Evolutionary conservation across 2,888 invertebrate species (phyloP).

Genomic region (Cerastoderma edule): DNA sequence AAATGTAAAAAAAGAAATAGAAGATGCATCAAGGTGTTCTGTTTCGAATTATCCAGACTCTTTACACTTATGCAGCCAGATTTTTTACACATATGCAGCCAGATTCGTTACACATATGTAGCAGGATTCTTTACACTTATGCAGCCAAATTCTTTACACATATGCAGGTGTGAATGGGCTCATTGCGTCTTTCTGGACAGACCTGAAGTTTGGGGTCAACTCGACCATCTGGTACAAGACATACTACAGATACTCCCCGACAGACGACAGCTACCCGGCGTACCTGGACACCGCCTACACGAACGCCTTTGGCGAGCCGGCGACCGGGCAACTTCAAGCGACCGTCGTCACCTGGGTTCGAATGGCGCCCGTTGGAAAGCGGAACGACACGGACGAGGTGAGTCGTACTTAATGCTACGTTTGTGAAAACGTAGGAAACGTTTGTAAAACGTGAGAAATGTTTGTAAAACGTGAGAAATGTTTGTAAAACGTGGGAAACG

Average conservation of each 20-base stretch:
- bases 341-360: constrained; percentile 44
- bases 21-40: not conserved
- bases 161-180: constrained; percentile 4
- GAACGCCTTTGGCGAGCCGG: not conserved
- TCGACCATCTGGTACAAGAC: constrained; percentile 38
- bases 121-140: too few species aligned
- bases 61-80: too few species aligned
- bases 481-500: too few species aligned
- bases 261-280: constrained; percentile 11
- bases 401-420: not conserved
- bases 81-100: too few species aligned
- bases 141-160: not conserved
- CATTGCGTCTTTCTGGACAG: constrained; percentile 46
- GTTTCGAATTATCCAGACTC: not conserved
- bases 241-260: constrained; percentile 35
- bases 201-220: constrained; percentile 17
- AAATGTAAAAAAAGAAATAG: not conserved
- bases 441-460: not conserved
- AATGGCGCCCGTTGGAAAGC: constrained; percentile 33
- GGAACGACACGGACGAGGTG: not conserved
- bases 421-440: not conserved
- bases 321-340: constrained; percentile 26
- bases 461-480: not conserved
- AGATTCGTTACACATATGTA: too few species aligned
- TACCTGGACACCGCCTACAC: constrained; percentile 14